Conservation (phyloP, 2,113 vertebrate genomes). For the Lepidothrix coronata region DNA sequence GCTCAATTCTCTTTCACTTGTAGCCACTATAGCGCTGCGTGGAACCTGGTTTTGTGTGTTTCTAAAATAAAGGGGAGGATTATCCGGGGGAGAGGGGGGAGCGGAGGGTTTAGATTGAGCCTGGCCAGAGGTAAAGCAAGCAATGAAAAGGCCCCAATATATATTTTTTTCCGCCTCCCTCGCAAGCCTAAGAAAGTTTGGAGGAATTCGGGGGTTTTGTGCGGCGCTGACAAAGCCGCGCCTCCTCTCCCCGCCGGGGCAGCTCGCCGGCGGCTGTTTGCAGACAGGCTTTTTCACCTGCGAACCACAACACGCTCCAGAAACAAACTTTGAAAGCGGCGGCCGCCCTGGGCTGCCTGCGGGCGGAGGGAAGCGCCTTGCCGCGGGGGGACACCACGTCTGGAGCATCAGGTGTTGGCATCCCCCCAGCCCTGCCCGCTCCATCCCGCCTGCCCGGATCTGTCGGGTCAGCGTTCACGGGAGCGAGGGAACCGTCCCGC, state of each 20-base stretch:
- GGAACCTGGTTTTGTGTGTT: constrained; percentile 92
- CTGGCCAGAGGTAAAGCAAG: constrained; percentile 83
- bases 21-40: constrained; percentile 93
- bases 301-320: constrained; percentile 80
- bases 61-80: constrained; percentile 91
- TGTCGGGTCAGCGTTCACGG: not conserved
- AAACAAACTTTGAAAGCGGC: constrained; percentile 57
- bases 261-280: constrained; percentile 82
- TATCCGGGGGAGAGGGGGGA: constrained; percentile 77
- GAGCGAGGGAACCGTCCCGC: not conserved
- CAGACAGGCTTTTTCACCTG: constrained; percentile 88
- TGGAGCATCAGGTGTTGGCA: not conserved
- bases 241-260: constrained; percentile 74
- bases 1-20: constrained; percentile 89
- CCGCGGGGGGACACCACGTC: not conserved
- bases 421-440: not conserved
- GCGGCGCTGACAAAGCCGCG: constrained; percentile 77
- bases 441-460: not conserved
- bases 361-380: not conserved
- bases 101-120: constrained; percentile 84
- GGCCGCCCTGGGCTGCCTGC: not conserved
- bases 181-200: constrained; percentile 82
- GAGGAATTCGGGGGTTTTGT: constrained; percentile 87
- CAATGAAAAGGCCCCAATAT: constrained; percentile 84
- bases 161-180: constrained; percentile 35